Evolutionary conservation across 2,113 vertebrate species (phyloP), one percentile per base, ranked within the genome.

Genomic region (Eleginops maclovinus): DNA sequence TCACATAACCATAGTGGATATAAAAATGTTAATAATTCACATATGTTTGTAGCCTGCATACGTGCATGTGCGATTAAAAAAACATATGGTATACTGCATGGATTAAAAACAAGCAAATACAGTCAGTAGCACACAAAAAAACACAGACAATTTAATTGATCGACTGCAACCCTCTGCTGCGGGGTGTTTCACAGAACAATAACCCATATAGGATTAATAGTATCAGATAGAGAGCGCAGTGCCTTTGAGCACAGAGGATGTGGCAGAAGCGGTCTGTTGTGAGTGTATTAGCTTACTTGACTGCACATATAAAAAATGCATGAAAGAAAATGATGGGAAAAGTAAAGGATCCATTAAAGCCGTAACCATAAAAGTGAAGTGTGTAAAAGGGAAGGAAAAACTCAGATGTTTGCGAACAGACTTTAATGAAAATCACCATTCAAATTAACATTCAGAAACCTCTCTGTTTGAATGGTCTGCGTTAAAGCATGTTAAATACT

Each of bases 231-330:
- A 63, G 22, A 56, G 16, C 43, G 26, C 22, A 28, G 63, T 11
- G 46, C 6, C 55, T 65, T 50, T 69, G 68, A 83, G 43, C 50
- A 60, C 19, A 46, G 67, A 46, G 7, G n/a, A 63, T 22, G 51
- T 26, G 3, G 26, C 24, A 19, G 80, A 5, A 7, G 11, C 44
- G 21, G 53, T 54, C 22, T 51, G 64, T 26, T 68, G 53, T 56
- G 21, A 59, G 53, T 28, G 17, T 19, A 8, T 65, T 15, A 17
- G n/a, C 61, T 61, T 72, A 66, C 21, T 55, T 40, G 41, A 59
- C 24, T 67, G 36, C 53, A 60, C 1, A 16, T 51, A 43, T 70
- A 55, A 62, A 75, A 49, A 72, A 71, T 69, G 22, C 26, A 63
- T 55, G 49, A 54, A 26, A 36, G 21, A 64, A 54, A 61, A 60